Conservation (phyloP, 2,113 vertebrate species). For the Anhinga anhinga region DNA sequence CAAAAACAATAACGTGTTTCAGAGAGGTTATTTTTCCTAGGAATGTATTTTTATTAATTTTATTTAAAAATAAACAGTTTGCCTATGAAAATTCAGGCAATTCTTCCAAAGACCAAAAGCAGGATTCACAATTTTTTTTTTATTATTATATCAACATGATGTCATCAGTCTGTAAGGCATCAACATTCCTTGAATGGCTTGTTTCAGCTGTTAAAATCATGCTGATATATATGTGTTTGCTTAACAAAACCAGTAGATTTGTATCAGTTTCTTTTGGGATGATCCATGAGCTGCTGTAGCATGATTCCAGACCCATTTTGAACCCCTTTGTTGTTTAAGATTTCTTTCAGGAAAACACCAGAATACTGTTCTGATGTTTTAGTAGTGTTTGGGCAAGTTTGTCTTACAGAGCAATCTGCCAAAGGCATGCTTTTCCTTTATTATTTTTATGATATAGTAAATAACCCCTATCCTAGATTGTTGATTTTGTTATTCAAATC, state of each 20-base stretch:
- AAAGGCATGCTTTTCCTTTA: not conserved
- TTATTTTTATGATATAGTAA: not conserved
- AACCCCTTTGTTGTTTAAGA: not conserved
- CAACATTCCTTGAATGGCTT: not conserved
- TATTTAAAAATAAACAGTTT: not conserved
- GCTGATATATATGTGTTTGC: not conserved
- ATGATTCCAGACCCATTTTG: not conserved
- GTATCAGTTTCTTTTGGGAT: not conserved
- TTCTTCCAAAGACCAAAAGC: not conserved
- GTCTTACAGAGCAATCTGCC: not conserved
- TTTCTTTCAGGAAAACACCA: not conserved
- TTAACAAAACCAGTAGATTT: not conserved
- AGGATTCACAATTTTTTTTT: not conserved
- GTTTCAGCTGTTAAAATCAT: not conserved
- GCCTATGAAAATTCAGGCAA: not conserved
- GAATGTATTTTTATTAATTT: not conserved
- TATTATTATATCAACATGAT: not conserved
- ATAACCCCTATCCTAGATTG: not conserved
- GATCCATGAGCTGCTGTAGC: not conserved
- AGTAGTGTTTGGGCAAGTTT: not conserved
- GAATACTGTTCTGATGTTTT: not conserved
- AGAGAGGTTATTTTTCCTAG: not conserved
- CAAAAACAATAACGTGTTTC: not conserved
- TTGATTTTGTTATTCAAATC: not conserved
- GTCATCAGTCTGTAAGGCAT: not conserved